phyloP scores from a whole-genome alignment of 2,888 invertebrate genomes.

The Trilocha varians region DNA sequence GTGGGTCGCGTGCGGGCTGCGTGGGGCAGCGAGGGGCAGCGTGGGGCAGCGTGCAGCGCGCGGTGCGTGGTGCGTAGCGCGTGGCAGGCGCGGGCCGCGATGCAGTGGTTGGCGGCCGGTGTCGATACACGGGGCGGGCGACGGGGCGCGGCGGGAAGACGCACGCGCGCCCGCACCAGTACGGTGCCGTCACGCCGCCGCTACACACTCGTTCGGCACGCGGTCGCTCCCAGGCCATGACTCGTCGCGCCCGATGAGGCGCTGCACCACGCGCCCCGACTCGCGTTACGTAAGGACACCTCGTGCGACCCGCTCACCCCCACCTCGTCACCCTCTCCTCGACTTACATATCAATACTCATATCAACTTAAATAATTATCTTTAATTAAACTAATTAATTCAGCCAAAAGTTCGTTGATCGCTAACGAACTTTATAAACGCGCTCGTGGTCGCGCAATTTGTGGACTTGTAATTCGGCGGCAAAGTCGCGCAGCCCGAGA shows the following conservation, averaged over 20 bases:
- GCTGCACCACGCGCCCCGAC: conserved; percentile 44
- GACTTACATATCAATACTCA: conserved; percentile 34
- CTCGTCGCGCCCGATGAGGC: conserved; percentile 57
- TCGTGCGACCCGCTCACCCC: conserved; percentile 19
- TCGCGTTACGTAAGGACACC: conserved; percentile 51
- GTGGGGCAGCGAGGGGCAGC: conserved; percentile 9
- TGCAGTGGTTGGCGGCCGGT: conserved; percentile 60
- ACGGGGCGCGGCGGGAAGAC: conserved; percentile 38
- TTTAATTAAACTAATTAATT: conserved; percentile 3
- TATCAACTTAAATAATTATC: conserved; percentile 19
- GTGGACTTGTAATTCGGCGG: conserved; percentile 1
- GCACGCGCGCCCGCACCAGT: conserved; percentile 33
- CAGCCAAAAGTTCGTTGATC: conserved; percentile 2
- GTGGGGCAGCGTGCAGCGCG: conserved; percentile 10
- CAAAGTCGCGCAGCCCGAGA: conserved; percentile 24
- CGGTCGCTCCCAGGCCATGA: conserved; percentile 51
- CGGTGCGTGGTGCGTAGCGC: conserved; percentile 15
- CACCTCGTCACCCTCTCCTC: conserved; percentile 17
- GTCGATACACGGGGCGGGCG: conserved; percentile 40
- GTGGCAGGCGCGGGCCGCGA: conserved; percentile 31
- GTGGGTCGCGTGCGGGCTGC: too few species aligned
- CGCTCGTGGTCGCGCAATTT: neutral
- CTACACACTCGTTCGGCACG: conserved; percentile 37
- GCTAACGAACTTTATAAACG: neutral
- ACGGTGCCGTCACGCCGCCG: neutral